Conservation (phyloP, 2,888 invertebrate species). For the Sesia apiformis region DNA sequence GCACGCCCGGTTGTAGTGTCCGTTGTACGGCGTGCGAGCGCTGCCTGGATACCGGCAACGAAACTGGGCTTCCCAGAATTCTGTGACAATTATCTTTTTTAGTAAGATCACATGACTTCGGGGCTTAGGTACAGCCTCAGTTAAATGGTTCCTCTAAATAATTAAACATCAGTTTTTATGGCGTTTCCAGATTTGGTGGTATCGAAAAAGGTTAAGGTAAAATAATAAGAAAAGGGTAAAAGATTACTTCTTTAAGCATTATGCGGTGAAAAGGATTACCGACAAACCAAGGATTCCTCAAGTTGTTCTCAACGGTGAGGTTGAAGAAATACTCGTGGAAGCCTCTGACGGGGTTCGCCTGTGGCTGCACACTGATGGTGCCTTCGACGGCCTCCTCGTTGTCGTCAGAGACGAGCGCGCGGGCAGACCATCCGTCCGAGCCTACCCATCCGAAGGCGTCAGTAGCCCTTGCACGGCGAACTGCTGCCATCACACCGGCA, state of each 20-base stretch:
- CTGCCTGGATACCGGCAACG: constrained; percentile 89
- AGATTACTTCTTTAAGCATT: not conserved
- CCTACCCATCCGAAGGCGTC: constrained; percentile 96
- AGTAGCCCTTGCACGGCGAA: constrained; percentile 86
- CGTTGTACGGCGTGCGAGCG: constrained; percentile 86
- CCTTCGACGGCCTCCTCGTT: constrained; percentile 85
- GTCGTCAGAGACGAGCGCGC: constrained; percentile 88
- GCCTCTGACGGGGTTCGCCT: constrained; percentile 89
- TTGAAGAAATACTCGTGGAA: constrained; percentile 91
- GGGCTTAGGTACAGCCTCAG: not conserved
- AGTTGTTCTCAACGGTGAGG: constrained; percentile 89
- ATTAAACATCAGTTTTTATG: too few species aligned
- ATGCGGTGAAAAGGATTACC: constrained; percentile 69
- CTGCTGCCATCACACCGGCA: constrained; percentile 94
- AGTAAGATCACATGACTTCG: not conserved
- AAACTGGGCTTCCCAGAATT: constrained; percentile 97
- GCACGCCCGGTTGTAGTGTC: constrained; percentile 79
- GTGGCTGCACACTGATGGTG: constrained; percentile 94
- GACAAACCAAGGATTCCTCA: constrained; percentile 95
- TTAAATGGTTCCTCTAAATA: not conserved
- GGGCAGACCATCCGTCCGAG: constrained; percentile 95
- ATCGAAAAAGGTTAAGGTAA: too few species aligned
- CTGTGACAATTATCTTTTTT: constrained; percentile 52
- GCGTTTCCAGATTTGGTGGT: too few species aligned
- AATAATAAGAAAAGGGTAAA: too few species aligned